These are phyloP conservation scores for Parasteatoda tepidariorum DNA, from an alignment of 1,140 invertebrate genomes.

Conservation along the genomic window DNA sequence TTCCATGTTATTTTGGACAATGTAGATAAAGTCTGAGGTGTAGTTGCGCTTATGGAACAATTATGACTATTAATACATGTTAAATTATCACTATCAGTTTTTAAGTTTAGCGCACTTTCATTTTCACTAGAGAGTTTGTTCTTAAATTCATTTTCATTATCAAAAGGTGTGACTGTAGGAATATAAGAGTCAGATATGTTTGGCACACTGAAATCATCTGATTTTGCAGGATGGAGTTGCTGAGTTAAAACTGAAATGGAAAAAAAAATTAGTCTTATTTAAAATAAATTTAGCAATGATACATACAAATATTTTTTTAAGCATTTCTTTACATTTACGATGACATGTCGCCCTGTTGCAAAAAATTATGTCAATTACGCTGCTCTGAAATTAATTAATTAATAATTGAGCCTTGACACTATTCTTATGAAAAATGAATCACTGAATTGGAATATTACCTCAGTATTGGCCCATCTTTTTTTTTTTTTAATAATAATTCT, in stretches of 20 bases:
- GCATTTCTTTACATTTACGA: too few species aligned
- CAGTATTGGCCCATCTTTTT: too few species aligned
- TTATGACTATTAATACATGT: not conserved
- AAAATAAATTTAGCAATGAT: too few species aligned
- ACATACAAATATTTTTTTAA: too few species aligned
- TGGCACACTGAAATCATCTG: not conserved
- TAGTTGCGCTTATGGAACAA: not conserved
- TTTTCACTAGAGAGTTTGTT: not conserved
- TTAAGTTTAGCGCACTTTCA: not conserved
- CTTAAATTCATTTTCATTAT: not conserved
- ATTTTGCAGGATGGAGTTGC: not conserved
- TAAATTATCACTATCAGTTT: not conserved
- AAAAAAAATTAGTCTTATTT: too few species aligned
- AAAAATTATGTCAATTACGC: too few species aligned
- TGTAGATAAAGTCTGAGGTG: not conserved
- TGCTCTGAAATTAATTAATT: too few species aligned
- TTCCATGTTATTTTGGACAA: not conserved
- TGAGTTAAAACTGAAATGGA: not conserved
- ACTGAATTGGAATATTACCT: too few species aligned
- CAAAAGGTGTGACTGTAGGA: not conserved
- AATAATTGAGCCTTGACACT: too few species aligned
- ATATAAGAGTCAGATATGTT: not conserved
- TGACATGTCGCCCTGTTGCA: too few species aligned
- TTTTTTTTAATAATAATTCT: too few species aligned
- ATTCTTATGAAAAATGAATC: too few species aligned